Conservation (phyloP, 2,888 invertebrate species). For the Melinopterus prodromus region DNA sequence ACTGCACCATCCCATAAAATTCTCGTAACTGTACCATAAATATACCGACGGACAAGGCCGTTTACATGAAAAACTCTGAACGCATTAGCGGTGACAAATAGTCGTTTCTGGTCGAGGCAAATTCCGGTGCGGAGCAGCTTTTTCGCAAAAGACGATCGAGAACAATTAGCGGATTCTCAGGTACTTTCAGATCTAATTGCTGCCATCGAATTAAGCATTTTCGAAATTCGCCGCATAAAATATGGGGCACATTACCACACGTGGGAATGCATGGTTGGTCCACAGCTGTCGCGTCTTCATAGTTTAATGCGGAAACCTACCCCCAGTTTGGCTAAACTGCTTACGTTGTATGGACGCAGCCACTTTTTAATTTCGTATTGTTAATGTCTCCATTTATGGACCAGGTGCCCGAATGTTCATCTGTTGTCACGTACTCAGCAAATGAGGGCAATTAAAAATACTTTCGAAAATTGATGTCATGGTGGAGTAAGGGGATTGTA, state of each 20-base stretch:
- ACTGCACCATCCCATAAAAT: not conserved
- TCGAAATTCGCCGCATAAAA: not conserved
- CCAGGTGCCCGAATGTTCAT: not conserved
- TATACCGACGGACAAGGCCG: not conserved
- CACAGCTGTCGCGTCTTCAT: not conserved
- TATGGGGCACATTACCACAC: not conserved
- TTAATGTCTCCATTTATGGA: not conserved
- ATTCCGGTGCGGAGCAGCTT: not conserved
- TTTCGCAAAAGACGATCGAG: not conserved
- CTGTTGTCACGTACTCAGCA: no score
- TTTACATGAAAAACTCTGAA: not conserved
- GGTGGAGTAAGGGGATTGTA: no score
- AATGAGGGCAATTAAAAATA: no score
- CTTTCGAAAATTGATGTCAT: no score
- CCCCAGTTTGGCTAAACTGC: not conserved
- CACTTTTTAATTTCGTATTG: not conserved
- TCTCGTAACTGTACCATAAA: not conserved
- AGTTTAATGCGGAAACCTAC: not conserved
- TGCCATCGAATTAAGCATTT: slow-evolving; percentile 4
- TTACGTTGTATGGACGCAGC: not conserved
- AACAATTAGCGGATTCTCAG: not conserved
- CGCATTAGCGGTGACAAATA: not conserved
- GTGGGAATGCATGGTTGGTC: not conserved
- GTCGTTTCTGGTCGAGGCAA: not conserved
- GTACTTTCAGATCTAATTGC: not conserved